Percentiles rank a stretch among this genome's conserved stretches.
phyloP scores from a whole-genome alignment of 1,140 invertebrate genomes.

The Drosophila triauraria region DNA sequence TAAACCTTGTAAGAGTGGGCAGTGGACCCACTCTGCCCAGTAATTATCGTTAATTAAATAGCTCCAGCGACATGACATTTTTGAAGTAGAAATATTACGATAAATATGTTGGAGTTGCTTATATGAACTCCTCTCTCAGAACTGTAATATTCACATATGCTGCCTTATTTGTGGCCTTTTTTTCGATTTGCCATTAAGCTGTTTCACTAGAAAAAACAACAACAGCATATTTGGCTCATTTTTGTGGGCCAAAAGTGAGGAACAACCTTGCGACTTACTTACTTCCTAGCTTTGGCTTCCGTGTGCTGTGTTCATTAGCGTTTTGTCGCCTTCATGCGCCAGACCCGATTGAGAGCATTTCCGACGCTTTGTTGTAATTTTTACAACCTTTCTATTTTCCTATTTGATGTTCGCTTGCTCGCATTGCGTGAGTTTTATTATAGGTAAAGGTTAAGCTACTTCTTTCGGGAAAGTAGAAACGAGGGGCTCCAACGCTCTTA shows the following conservation, averaged over 20 bases:
- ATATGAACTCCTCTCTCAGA: not conserved
- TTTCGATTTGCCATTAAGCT: conserved; percentile 71
- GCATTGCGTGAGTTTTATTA: conserved; percentile 45
- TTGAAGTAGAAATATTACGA: conserved; percentile 5
- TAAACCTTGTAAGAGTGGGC: conserved; percentile 8
- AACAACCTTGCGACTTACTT: not conserved
- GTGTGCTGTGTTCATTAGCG: conserved; percentile 74
- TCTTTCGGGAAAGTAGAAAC: conserved; percentile 5
- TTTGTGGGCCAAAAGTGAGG: conserved; percentile 7
- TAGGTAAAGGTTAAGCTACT: conserved; percentile 10
- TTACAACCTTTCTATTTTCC: conserved; percentile 52
- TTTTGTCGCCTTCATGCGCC: conserved; percentile 65
- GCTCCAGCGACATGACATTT: conserved; percentile 23
- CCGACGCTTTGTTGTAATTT: conserved; percentile 61
- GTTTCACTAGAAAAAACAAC: conserved; percentile 16
- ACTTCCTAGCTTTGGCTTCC: conserved; percentile 44
- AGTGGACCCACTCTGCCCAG: not conserved
- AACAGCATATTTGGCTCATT: conserved; percentile 47
- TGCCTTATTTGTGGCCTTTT: conserved; percentile 10
- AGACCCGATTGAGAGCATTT: conserved; percentile 40
- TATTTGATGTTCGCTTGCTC: conserved; percentile 18
- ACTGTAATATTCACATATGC: conserved; percentile 1
- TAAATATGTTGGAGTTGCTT: not conserved
- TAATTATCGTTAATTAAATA: conserved; percentile 54
- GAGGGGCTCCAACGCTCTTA: conserved; percentile 24